Evolutionary conservation across 2,113 vertebrate species (phyloP).

Genomic region (Alaudala cheleensis): DNA sequence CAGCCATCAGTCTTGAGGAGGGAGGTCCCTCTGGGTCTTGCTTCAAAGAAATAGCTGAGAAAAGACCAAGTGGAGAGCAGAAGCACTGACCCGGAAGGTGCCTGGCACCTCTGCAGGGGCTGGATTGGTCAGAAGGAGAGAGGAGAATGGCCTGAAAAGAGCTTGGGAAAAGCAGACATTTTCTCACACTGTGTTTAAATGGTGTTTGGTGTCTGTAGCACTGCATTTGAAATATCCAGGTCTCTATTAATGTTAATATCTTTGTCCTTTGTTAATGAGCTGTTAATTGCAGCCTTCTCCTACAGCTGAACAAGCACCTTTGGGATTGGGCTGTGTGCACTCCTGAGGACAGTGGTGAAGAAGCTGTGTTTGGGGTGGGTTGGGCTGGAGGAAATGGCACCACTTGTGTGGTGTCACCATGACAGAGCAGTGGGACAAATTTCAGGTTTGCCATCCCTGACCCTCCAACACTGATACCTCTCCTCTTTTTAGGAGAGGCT

Average conservation of each 20-base stretch:
- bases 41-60: neutral
- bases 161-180: neutral
- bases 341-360: neutral
- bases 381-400: neutral
- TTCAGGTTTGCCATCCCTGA: neutral
- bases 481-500: neutral
- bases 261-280: neutral
- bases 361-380: neutral
- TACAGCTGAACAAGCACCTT: neutral
- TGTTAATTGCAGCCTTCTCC: neutral
- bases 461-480: neutral
- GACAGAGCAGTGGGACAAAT: neutral
- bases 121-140: fast-evolving
- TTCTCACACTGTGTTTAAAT: neutral
- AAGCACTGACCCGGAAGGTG: neutral
- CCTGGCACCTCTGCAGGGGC: neutral
- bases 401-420: fast-evolving
- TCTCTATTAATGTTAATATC: neutral
- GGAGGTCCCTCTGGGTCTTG: neutral
- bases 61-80: neutral
- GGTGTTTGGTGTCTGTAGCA: neutral
- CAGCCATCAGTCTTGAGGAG: neutral
- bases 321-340: fast-evolving
- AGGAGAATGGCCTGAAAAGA: neutral
- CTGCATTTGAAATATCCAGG: neutral